These are phyloP conservation scores for Myotis findleyi DNA, from an alignment of 2,797 vertebrate species.

Conservation along the genomic window DNA sequence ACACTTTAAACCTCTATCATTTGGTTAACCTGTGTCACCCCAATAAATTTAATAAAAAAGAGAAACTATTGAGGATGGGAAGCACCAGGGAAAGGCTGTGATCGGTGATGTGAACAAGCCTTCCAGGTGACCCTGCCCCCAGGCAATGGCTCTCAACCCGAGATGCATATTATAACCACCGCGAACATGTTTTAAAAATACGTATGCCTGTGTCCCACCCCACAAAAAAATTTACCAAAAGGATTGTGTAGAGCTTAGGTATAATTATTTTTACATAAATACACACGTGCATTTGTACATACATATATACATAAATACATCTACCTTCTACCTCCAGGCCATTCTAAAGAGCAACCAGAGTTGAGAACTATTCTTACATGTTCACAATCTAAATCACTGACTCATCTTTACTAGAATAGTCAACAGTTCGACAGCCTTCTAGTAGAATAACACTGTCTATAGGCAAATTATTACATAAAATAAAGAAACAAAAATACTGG, in stretches of 20 bases:
- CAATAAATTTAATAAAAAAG: neutral
- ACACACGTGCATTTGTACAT: neutral
- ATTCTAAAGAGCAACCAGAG: neutral
- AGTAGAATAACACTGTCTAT: neutral
- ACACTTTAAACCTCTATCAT: neutral
- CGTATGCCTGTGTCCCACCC: neutral
- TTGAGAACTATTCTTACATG: neutral
- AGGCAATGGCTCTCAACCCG: neutral
- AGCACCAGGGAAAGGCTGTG: neutral
- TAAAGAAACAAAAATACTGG: conserved; percentile 44
- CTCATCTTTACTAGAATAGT: neutral
- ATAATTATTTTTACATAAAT: neutral
- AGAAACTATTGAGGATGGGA: neutral
- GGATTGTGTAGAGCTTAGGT: neutral
- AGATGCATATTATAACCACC: neutral
- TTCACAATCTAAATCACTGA: neutral
- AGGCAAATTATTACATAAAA: neutral
- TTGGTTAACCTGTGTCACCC: neutral
- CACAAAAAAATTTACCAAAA: neutral
- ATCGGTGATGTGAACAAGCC: no score
- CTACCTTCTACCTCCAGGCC: neutral
- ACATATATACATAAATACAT: neutral
- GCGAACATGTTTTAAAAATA: neutral
- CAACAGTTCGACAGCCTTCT: neutral
- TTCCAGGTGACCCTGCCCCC: neutral